Percentiles rank a stretch among this genome's conserved stretches.
Evolutionary conservation across 2,113 vertebrate genomes (phyloP).

Genomic region (Scomber colias): DNA sequence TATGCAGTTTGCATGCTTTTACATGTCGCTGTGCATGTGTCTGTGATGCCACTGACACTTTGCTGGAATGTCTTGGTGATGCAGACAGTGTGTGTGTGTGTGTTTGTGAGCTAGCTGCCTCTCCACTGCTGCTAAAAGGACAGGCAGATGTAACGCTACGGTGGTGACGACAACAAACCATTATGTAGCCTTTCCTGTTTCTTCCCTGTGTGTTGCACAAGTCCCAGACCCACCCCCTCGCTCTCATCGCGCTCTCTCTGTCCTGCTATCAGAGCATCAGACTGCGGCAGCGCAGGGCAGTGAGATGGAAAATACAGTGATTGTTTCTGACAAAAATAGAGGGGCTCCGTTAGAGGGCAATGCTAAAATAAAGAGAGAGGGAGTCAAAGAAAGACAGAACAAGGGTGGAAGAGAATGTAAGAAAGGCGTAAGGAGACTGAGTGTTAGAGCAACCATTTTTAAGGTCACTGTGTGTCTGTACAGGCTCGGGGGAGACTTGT

Average conservation of each 20-base stretch:
- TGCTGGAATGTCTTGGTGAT: constrained; percentile 42
- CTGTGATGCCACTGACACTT: constrained; percentile 21
- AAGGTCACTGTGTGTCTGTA: constrained; percentile 65
- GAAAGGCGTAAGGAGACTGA: constrained; percentile 23
- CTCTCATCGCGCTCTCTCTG: constrained; percentile 32
- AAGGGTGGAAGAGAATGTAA: constrained; percentile 20
- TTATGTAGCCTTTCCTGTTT: constrained; percentile 59
- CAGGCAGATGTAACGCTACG: constrained; percentile 70
- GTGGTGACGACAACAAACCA: constrained; percentile 60
- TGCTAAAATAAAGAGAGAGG: constrained; percentile 27
- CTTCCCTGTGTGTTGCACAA: constrained; percentile 46
- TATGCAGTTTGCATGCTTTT: constrained; percentile 17
- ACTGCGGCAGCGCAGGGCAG: constrained; percentile 81
- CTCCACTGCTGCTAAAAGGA: constrained; percentile 43
- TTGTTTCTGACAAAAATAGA: constrained; percentile 83
- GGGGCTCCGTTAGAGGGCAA: constrained; percentile 55
- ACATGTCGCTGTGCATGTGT: constrained; percentile 9
- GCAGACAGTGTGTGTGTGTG: neutral
- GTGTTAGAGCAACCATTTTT: constrained; percentile 46
- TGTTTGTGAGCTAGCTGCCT: constrained; percentile 20
- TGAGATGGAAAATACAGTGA: constrained; percentile 84
- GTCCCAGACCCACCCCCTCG: constrained; percentile 33
- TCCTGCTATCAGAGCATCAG: constrained; percentile 68
- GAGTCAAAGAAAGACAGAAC: constrained; percentile 37
- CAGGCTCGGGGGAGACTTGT: constrained; percentile 34